A percentile compares a stretch with the other conserved stretches of the same genome.
Conservation (phyloP, 92 coral and sea anemone species). For the Nematostella vectensis region DNA sequence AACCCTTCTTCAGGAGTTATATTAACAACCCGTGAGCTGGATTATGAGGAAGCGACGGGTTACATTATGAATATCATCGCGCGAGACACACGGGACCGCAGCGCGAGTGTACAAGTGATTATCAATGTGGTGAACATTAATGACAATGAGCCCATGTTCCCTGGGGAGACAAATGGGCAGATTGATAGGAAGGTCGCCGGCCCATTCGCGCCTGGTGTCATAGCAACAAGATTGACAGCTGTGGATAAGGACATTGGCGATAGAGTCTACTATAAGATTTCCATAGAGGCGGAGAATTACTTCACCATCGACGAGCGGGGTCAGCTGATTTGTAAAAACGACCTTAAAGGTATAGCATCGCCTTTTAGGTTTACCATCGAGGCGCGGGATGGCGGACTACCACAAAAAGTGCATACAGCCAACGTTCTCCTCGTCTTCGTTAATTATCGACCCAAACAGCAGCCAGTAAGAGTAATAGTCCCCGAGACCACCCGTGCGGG, state of each 20-base stretch:
- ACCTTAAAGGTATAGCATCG: conserved; percentile 46
- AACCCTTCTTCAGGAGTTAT: conserved; percentile 63
- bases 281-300: conserved; percentile 27
- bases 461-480: conserved; percentile 78
- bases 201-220: conserved; percentile 53
- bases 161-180: conserved; percentile 47
- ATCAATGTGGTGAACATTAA: conserved; percentile 67
- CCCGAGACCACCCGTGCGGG: conserved; percentile 62
- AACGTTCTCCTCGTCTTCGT: conserved; percentile 63
- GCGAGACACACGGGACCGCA: conserved; percentile 65
- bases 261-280: conserved; percentile 34
- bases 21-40: conserved; percentile 56
- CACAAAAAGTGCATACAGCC: conserved; percentile 32
- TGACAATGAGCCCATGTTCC: conserved; percentile 75
- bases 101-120: conserved; percentile 68
- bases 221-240: conserved; percentile 65
- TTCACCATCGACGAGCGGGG: conserved; percentile 54
- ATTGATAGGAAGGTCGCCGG: conserved; percentile 75
- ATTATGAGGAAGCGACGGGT: conserved; percentile 52
- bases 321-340: conserved; percentile 46
- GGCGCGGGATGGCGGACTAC: conserved; percentile 55
- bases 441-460: conserved; percentile 73
- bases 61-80: conserved; percentile 62
- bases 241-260: conserved; percentile 59
- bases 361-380: conserved; percentile 38